Conservation (phyloP, 1,140 invertebrate species). For the Cydia pomonella region DNA sequence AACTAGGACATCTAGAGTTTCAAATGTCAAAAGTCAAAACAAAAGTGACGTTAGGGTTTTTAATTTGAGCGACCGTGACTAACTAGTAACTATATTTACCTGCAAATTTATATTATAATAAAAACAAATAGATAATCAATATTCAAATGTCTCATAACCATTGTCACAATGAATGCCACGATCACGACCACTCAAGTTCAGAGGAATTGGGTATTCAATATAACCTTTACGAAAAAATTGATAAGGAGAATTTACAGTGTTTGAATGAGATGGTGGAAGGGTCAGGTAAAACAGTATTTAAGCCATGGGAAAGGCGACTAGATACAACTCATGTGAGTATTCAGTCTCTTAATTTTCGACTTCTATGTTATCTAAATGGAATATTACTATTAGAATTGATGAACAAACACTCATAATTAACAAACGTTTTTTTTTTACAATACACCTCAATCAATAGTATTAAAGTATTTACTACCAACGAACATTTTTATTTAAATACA, state of each 20-base stretch:
- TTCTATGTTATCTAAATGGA: too few relatives aligned
- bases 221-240: constrained; percentile 94
- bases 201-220: constrained; percentile 92
- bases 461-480: too few relatives aligned
- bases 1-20: not conserved
- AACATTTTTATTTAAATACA: too few relatives aligned
- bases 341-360: not conserved
- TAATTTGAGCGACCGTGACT: not conserved
- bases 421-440: too few relatives aligned
- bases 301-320: constrained; percentile 93
- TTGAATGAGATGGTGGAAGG: constrained; percentile 94
- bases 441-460: too few relatives aligned
- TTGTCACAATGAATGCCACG: constrained; percentile 59
- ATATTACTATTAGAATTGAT: too few relatives aligned
- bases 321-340: constrained; percentile 86
- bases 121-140: constrained; percentile 14
- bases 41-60: not conserved
- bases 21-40: constrained; percentile 4
- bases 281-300: constrained; percentile 94
- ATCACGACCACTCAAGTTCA: constrained; percentile 83
- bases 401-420: too few relatives aligned
- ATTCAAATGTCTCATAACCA: constrained; percentile 67
- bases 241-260: constrained; percentile 93
- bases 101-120: not conserved
- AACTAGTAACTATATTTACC: not conserved